A percentile compares a stretch with the other conserved stretches of the same genome.
These are phyloP conservation scores for Paedocypris micromegethes DNA, from an alignment of 2,797 vertebrate genomes.

Conservation along the genomic window DNA sequence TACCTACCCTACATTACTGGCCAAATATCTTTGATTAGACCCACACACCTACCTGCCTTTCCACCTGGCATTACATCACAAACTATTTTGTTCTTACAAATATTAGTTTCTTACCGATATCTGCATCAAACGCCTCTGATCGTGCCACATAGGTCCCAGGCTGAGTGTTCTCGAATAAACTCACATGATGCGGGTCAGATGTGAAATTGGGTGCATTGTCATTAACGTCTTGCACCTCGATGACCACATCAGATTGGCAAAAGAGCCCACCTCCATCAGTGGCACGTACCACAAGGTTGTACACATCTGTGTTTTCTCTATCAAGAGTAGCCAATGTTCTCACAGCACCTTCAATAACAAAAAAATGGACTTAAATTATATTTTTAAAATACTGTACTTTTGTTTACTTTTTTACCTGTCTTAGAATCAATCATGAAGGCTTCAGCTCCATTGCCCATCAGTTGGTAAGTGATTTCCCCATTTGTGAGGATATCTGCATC, in stretches of 20 bases:
- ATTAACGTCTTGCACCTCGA: slow-evolving; percentile 75
- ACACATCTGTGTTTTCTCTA: slow-evolving; percentile 69
- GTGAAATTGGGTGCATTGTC: slow-evolving; percentile 77
- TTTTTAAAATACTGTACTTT: neutral
- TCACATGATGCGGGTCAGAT: slow-evolving; percentile 67
- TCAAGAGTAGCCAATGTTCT: slow-evolving; percentile 70
- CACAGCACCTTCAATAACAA: slow-evolving; percentile 65
- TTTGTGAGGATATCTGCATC: slow-evolving; percentile 80
- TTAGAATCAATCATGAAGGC: slow-evolving; percentile 72
- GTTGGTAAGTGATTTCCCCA: slow-evolving; percentile 71
- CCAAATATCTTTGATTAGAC: too few species aligned
- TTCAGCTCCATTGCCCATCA: slow-evolving; percentile 72
- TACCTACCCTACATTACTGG: too few species aligned
- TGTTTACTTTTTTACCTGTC: slow-evolving; percentile 64
- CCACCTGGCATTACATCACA: too few species aligned
- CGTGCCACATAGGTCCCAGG: slow-evolving; percentile 68
- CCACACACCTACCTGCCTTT: too few species aligned
- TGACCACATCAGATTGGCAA: slow-evolving; percentile 66
- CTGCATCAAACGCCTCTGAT: slow-evolving; percentile 73
- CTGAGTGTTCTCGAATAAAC: slow-evolving; percentile 77
- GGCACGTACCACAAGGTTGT: slow-evolving; percentile 66
- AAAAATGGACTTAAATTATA: neutral
- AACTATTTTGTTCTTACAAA: too few species aligned
- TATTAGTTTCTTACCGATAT: slow-evolving; percentile 60
- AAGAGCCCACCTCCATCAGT: slow-evolving; percentile 71